Evolutionary conservation across 2,113 vertebrate genomes (phyloP).

Genomic region (western clawed frog (Xenopus tropicalis)): UCB_Xtro_10.0 CM004447.2:126274001-126274500

Average conservation of each 20-base stretch:
- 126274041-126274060: not conserved
- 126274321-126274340: not conserved
- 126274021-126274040: not conserved
- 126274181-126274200: not conserved
- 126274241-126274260: not conserved
- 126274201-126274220: not conserved
- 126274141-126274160: not conserved
- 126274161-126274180: not conserved
- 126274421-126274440: too few species aligned
- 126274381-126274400: too few species aligned
- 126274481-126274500: too few species aligned
- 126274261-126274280: not conserved
- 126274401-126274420: too few species aligned
- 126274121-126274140: not conserved
- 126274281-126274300: not conserved
- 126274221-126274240: slow-evolving; percentile 1
- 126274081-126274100: not conserved
- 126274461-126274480: too few species aligned
- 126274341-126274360: too few species aligned
- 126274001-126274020: not conserved
- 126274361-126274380: too few species aligned
- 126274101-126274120: not conserved
- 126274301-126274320: not conserved
- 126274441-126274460: too few species aligned
- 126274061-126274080: not conserved